These are phyloP conservation scores for Peucedramus taeniatus DNA, from an alignment of 2,113 vertebrate species.

Conservation along the genomic window DNA sequence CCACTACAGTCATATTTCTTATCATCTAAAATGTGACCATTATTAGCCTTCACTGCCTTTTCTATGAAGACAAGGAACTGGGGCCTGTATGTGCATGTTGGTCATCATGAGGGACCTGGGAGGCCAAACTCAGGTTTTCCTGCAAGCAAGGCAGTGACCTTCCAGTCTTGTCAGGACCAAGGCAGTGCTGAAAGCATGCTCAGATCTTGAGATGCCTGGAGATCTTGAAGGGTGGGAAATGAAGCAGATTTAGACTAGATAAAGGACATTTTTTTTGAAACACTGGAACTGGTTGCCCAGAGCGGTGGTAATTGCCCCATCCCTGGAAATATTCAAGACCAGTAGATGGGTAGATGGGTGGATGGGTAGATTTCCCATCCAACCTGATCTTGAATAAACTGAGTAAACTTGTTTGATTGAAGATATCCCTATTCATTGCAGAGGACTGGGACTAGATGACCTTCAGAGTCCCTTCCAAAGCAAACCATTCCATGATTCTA, in stretches of 20 bases:
- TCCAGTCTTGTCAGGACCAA: background rate
- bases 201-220: background rate
- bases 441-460: background rate
- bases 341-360: background rate
- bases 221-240: background rate
- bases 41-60: background rate
- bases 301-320: background rate
- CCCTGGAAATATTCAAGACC: background rate
- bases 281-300: background rate
- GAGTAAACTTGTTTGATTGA: background rate
- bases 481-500: background rate
- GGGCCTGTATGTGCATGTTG: rapidly evolving
- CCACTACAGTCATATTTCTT: background rate
- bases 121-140: background rate
- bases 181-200: background rate
- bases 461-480: background rate
- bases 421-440: background rate
- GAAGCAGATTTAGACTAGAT: background rate
- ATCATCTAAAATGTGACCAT: background rate
- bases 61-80: background rate
- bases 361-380: background rate
- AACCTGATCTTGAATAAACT: background rate
- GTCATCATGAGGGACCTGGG: background rate
- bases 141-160: background rate
- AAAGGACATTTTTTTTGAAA: background rate